phyloP scores from a whole-genome alignment of 2,888 invertebrate genomes.

The Empis stercorea region DNA sequence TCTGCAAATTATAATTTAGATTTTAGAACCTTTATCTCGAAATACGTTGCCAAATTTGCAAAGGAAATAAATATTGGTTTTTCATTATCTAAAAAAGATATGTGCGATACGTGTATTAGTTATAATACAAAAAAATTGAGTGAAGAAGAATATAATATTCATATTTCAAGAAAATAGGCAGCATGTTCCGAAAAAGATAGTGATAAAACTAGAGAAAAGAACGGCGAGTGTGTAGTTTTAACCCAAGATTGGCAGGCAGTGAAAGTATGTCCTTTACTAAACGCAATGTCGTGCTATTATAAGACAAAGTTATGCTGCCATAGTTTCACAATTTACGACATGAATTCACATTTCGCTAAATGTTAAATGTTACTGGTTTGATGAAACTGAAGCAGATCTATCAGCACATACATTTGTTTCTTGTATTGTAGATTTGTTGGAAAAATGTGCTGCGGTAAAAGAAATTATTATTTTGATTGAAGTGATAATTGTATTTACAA shows the following conservation, averaged over 20 bases:
- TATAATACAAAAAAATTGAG: neutral
- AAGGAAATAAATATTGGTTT: neutral
- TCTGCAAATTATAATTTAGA: no score
- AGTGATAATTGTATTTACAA: constrained; percentile 6
- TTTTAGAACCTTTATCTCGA: no score
- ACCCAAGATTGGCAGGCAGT: constrained; percentile 7
- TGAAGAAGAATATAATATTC: neutral
- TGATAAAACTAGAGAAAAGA: neutral
- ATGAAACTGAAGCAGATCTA: constrained; percentile 7
- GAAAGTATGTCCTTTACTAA: constrained; percentile 8
- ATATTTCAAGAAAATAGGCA: neutral
- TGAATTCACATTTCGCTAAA: constrained; percentile 6
- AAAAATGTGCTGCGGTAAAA: neutral
- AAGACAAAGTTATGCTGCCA: constrained; percentile 9
- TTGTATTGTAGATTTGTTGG: constrained; percentile 5
- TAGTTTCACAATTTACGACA: constrained; percentile 7
- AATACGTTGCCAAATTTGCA: neutral
- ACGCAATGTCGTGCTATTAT: constrained; percentile 6
- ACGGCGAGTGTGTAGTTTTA: neutral
- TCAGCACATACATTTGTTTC: constrained; percentile 7
- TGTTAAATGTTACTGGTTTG: constrained; percentile 7
- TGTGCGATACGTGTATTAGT: neutral
- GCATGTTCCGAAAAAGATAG: neutral
- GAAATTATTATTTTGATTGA: constrained; percentile 5
- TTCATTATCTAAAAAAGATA: neutral